phyloP scores from a whole-genome alignment of 2,113 vertebrate genomes.

The Cynoglossus semilaevis region DNA sequence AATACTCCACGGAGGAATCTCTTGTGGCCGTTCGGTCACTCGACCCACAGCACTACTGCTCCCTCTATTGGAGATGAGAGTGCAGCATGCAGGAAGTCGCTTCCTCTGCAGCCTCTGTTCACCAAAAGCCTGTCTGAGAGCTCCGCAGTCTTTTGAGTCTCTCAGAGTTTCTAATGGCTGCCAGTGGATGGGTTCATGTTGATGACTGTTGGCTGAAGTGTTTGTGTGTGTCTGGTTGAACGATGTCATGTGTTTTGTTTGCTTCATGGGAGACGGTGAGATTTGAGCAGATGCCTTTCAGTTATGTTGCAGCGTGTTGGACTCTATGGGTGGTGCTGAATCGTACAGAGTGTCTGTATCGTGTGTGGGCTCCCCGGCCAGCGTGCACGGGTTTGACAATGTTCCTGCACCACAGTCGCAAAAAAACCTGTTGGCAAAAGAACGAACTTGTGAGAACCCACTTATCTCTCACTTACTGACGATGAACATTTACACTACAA shows the following conservation, averaged over 20 bases:
- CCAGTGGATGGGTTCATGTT: constrained; percentile 47
- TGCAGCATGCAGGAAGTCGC: constrained; percentile 42
- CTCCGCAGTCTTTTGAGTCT: constrained; percentile 62
- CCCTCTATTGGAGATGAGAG: constrained; percentile 53
- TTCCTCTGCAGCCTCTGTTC: constrained; percentile 53
- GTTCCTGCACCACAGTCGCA: constrained; percentile 99
- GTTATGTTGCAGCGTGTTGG: constrained; percentile 99
- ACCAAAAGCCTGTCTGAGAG: constrained; percentile 47
- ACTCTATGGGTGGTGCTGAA: constrained; percentile 99
- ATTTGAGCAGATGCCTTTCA: constrained; percentile 71
- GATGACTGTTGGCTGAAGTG: constrained; percentile 19
- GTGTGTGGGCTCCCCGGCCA: constrained; percentile 98
- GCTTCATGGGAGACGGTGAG: constrained; percentile 46
- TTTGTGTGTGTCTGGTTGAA: constrained; percentile 36
- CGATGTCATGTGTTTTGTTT: constrained; percentile 39
- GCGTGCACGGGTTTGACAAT: constrained; percentile 97
- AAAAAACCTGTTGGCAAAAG: constrained; percentile 86
- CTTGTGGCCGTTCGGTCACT: constrained; percentile 53
- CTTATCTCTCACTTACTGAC: too few relatives aligned
- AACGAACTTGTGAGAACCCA: neutral
- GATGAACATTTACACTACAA: too few relatives aligned
- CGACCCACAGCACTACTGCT: constrained; percentile 45
- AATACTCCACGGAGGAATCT: constrained; percentile 59
- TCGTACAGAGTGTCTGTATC: constrained; percentile 99
- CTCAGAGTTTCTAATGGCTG: constrained; percentile 61